phyloP scores from a whole-genome alignment of 2,113 vertebrate genomes.

The Cercopithecus mona region DNA sequence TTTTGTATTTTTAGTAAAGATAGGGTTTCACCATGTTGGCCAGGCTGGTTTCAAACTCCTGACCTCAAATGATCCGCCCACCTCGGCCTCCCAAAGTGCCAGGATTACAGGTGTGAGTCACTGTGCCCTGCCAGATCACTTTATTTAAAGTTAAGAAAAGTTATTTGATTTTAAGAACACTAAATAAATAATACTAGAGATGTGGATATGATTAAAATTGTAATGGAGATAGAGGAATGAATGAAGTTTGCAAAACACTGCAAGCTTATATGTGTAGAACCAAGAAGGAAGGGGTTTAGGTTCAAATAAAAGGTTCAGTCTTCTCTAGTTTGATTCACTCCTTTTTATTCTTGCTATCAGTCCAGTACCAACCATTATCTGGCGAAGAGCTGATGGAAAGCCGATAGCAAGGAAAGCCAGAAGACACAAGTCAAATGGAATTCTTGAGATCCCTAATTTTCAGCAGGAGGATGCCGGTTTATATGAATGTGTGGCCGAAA shows the following conservation, averaged over 20 bases:
- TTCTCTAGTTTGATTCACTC: neutral
- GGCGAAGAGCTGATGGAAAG: slow-evolving; percentile 91
- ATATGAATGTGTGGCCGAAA: slow-evolving; percentile 96
- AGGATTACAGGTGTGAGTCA: too few species aligned
- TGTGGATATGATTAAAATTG: neutral
- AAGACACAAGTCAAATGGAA: slow-evolving; percentile 90
- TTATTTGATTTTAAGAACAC: neutral
- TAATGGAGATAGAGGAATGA: too few species aligned
- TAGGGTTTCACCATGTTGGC: too few species aligned
- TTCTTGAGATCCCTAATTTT: slow-evolving; percentile 97
- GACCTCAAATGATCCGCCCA: too few species aligned
- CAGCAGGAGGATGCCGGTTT: slow-evolving; percentile 95
- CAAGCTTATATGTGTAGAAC: neutral
- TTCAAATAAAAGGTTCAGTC: neutral
- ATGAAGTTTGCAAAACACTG: neutral
- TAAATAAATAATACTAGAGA: neutral
- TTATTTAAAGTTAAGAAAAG: neutral
- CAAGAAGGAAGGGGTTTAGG: neutral
- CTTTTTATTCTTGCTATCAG: slow-evolving; percentile 76
- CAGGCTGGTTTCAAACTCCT: too few species aligned
- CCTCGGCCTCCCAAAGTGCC: too few species aligned
- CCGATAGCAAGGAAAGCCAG: slow-evolving; percentile 93
- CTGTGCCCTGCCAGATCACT: too few species aligned
- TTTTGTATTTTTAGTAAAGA: too few species aligned
- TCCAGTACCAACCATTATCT: slow-evolving; percentile 94